A percentile compares a stretch with the other conserved stretches of the same genome.
These are phyloP conservation scores for Mustela lutreola DNA, from an alignment of 2,113 vertebrate species.

Conservation along the genomic window DNA sequence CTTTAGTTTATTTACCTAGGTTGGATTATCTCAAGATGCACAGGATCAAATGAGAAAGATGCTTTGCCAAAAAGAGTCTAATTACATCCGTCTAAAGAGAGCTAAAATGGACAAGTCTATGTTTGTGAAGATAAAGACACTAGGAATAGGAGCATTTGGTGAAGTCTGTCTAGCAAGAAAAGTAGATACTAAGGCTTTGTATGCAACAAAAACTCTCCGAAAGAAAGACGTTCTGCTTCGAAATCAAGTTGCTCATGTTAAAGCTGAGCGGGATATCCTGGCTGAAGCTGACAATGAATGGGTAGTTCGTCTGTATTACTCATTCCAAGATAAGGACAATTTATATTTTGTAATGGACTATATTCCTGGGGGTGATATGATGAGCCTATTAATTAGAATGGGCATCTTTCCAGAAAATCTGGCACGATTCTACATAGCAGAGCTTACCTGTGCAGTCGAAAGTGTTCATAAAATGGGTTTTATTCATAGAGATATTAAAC, in stretches of 20 bases:
- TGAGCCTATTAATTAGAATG: constrained; percentile 98
- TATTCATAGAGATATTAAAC: constrained; percentile 99
- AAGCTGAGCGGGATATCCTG: constrained; percentile 98
- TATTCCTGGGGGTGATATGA: constrained; percentile 99
- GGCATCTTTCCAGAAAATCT: constrained; percentile 98
- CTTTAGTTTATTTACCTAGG: constrained; percentile 89
- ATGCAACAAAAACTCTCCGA: constrained; percentile 99
- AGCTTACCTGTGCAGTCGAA: constrained; percentile 98
- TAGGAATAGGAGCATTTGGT: constrained; percentile 98
- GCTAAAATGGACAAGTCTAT: constrained; percentile 99
- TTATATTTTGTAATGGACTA: constrained; percentile 99
- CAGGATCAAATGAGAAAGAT: constrained; percentile 99
- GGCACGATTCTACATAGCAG: constrained; percentile 98
- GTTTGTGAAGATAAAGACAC: constrained; percentile 99
- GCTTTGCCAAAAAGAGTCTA: constrained; percentile 98
- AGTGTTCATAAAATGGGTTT: constrained; percentile 99
- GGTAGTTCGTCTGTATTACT: constrained; percentile 99
- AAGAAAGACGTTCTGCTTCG: constrained; percentile 98
- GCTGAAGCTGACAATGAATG: constrained; percentile 99
- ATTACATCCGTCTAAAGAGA: constrained; percentile 98
- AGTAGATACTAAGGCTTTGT: constrained; percentile 97
- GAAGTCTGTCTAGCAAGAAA: constrained; percentile 98
- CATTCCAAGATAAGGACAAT: constrained; percentile 99
- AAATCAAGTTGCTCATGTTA: constrained; percentile 99
- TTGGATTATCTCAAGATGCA: constrained; percentile 96